Base-by-base conservation (phyloP, 1,140 invertebrate species). In the Micrasema minimum region DNA sequence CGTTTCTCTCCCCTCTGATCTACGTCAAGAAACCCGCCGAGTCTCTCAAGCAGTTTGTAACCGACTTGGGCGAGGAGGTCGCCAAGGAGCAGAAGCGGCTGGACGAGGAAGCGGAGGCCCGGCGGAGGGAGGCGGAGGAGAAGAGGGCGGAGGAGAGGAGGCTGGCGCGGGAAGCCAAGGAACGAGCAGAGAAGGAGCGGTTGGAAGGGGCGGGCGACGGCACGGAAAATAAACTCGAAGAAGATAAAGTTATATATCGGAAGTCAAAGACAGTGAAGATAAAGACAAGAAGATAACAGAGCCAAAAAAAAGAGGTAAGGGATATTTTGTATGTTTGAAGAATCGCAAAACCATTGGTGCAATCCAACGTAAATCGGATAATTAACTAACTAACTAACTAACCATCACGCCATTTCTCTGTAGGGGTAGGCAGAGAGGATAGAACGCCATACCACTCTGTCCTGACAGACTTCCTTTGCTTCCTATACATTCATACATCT, bases 1-100 rank as follows among this genome's bases (percentile, higher is more conserved):
- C 59, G 6, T 62, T 62, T 10, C n/a, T 62, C 10, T 62, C 59
- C 0, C 59, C 59, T 9, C 23, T 62, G 38, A 45, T 62, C 14
- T 62, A 20, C 14, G 59, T 62, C 9, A 62, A 62, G 12, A 62
- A 62, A 12, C 59, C 59, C 7, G 10, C 9, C 1, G 41, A n/a
- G 22, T 62, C 59, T 2, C 16, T 62, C 4, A 18, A 22, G 20
- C 14, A 22, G 20, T 62, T 62, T 14, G 59, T 62, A 1, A 41
- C 45, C 12, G 59, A 46, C 12, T n/a, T 62, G 2, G 59, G 59
- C 18, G 43, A 23, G 20, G 59, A 62, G 20, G 43, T 62, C 2
- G 11, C 20, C 2, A n/a, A 26, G 12, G 53, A 57, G 26, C 23
- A 16, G 26, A 57, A 57, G 12, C 18, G 18, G 9, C 18, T 7